Evolutionary conservation across 1,140 invertebrate genomes (phyloP), one percentile per base, ranked within the genome.

Genomic region (Lanistes nyassanus): DNA sequence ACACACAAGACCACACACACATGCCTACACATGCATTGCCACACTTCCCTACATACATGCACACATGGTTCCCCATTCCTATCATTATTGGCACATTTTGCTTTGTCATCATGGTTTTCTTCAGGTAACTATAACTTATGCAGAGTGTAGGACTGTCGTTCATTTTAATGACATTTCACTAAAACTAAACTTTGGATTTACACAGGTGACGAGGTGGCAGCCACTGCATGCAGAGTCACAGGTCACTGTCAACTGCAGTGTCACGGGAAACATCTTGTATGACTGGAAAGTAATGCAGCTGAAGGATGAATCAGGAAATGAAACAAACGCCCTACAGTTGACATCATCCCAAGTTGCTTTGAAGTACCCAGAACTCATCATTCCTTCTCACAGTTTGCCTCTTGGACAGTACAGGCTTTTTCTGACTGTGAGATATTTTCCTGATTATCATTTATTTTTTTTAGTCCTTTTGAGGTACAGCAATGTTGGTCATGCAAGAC

Each of bases 351-450:
- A 47, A 47, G 42, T 1, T 6, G 42, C 42, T 39, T 37, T 67
- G 16, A 36, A 47, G 23, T 39, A 67, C 36, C 65, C 37, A n/a
- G 36, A n/a, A 5, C 65, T 67, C 13, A 23, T 67, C 36, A 21
- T 67, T 13, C 65, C 65, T 19, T 23, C 65, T 19, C 65, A 67
- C 65, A 67, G 23, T n/a, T 39, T 67, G 36, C 26, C 65, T 42
- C 65, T 67, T 31, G 65, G 65, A 0, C 37, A 9, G 4, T 42
- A 67, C 37, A 16, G 19, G 31, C 65, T 67, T 3, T 39, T 37
- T 23, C 37, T 67, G 4, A 37, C 37, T 36, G 65, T 67, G 26
- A 42, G 65, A 9, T 47, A 13, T 16, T 47, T 13, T 16, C 19
- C 42, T 47, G 42, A 47, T 47, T 6, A 16, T 47, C 42, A n/a